Evolutionary conservation across 2,113 vertebrate genomes (phyloP).

Genomic region (Lates calcarifer): DNA sequence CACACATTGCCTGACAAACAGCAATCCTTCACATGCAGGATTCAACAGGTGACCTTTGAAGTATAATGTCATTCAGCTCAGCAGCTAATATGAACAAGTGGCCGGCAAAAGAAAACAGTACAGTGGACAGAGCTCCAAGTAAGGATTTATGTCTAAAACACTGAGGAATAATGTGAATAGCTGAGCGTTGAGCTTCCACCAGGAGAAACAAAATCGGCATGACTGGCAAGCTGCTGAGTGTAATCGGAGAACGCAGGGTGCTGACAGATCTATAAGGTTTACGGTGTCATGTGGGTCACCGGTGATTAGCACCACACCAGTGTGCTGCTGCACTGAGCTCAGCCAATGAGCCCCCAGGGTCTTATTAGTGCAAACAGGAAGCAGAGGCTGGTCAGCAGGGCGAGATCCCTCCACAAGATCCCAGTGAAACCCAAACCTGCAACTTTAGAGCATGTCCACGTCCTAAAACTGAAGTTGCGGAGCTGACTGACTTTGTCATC

Average conservation of each 20-base stretch:
- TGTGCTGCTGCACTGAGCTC: constrained; percentile 46
- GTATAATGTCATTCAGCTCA: constrained; percentile 14
- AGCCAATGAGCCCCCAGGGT: constrained; percentile 71
- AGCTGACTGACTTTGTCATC: neutral
- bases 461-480: constrained; percentile 25
- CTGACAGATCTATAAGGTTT: constrained; percentile 70
- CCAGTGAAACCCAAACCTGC: constrained; percentile 63
- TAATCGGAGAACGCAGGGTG: constrained; percentile 44
- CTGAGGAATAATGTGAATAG: neutral
- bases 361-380: constrained; percentile 75
- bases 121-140: neutral
- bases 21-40: constrained; percentile 11
- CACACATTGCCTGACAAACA: neutral
- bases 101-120: neutral
- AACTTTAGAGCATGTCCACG: constrained; percentile 21
- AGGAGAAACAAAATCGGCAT: constrained; percentile 29
- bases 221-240: constrained; percentile 24
- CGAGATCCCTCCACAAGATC: constrained; percentile 32
- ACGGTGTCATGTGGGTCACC: constrained; percentile 64
- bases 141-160: neutral
- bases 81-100: neutral
- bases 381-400: constrained; percentile 40
- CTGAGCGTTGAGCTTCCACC: neutral
- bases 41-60: constrained; percentile 44
- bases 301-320: constrained; percentile 63